phyloP scores from a whole-genome alignment of 1,140 invertebrate species.

The Trichonephila inaurata region DNA sequence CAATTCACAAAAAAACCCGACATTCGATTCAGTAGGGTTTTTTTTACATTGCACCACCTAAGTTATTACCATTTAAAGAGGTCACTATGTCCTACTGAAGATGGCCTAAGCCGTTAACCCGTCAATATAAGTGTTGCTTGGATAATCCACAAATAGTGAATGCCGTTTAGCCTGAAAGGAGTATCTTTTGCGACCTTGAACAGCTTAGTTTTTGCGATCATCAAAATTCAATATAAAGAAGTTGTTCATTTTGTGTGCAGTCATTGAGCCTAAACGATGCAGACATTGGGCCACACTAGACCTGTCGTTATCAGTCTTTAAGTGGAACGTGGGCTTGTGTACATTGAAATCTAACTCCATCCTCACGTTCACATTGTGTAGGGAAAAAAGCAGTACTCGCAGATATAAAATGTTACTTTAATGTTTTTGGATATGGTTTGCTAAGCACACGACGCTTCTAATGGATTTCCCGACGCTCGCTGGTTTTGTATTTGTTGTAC shows the following conservation, averaged over 20 bases:
- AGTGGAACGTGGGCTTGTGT: conserved; percentile 59
- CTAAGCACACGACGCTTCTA: conserved; percentile 59
- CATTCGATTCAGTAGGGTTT: neutral
- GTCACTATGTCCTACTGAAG: conserved; percentile 22
- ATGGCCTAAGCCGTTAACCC: conserved; percentile 19
- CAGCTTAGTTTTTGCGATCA: neutral
- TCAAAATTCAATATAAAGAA: conserved; percentile 61
- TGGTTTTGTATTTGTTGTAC: conserved; percentile 65
- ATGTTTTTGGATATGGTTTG: conserved; percentile 74
- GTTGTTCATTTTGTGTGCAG: conserved; percentile 36
- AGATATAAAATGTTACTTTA: conserved; percentile 61
- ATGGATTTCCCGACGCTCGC: conserved; percentile 50
- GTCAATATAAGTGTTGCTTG: conserved; percentile 25
- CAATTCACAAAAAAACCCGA: neutral
- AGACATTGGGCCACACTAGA: neutral
- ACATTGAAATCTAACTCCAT: conserved; percentile 56
- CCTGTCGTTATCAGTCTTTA: conserved; percentile 54
- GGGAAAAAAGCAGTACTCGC: conserved; percentile 12
- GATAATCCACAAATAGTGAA: conserved; percentile 24
- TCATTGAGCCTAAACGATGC: conserved; percentile 68
- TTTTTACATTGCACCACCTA: neutral
- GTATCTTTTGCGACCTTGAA: conserved; percentile 40
- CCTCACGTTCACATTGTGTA: conserved; percentile 17
- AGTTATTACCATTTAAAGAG: conserved; percentile 16
- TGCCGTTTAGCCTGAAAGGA: conserved; percentile 13